These are phyloP conservation scores for Laterallus jamaicensis DNA, from an alignment of 2,113 vertebrate genomes.

Conservation along the genomic window DNA sequence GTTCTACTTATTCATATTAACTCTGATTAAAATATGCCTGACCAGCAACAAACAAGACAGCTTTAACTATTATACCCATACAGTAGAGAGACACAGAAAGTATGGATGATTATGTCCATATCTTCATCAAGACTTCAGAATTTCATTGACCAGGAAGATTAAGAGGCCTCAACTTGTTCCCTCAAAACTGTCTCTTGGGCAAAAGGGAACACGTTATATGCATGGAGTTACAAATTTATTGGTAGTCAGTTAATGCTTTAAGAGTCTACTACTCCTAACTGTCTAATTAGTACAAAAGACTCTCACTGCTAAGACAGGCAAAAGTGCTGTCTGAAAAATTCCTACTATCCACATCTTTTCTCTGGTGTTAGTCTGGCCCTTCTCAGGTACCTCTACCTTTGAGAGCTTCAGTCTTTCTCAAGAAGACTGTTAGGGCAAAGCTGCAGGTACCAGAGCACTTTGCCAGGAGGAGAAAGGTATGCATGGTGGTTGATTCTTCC, in stretches of 20 bases:
- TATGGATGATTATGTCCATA: not conserved
- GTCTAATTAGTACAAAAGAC: not conserved
- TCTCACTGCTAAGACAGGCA: not conserved
- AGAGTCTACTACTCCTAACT: not conserved
- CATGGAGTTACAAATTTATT: not conserved
- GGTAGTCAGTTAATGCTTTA: not conserved
- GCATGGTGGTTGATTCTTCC: not conserved
- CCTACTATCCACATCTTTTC: not conserved
- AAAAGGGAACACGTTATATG: not conserved
- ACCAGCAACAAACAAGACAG: not conserved
- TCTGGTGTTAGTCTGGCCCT: not conserved
- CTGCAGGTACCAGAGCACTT: not conserved
- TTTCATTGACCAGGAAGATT: not conserved
- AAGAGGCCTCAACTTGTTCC: not conserved
- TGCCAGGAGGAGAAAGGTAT: not conserved
- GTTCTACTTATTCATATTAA: not conserved
- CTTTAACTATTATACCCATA: not conserved
- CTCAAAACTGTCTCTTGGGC: not conserved
- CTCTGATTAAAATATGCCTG: not conserved
- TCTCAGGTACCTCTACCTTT: not conserved
- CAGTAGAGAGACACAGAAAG: rapidly evolving
- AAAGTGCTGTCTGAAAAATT: not conserved
- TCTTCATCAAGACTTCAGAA: not conserved
- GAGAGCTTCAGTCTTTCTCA: not conserved
- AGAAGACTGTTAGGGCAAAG: not conserved